Conservation (phyloP, 2,888 invertebrate species). For the Oeneis ivallda region DNA sequence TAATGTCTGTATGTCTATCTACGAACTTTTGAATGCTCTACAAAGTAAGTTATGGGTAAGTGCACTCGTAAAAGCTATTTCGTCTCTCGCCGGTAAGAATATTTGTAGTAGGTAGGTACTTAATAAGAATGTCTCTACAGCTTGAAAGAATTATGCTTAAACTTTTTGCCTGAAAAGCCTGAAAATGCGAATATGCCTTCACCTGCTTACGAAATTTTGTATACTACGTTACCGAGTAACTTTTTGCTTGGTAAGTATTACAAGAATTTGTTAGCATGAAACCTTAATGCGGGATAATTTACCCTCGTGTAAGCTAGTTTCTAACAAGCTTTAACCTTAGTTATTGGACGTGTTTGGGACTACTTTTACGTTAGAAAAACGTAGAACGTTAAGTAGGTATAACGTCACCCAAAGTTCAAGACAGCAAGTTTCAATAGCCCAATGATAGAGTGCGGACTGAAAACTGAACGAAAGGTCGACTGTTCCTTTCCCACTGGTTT, state of each 20-base stretch:
- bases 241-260: not conserved
- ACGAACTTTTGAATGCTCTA: not conserved
- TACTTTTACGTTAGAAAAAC: too few species aligned
- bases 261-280: constrained; percentile 2
- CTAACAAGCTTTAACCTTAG: not conserved
- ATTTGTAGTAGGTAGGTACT: not conserved
- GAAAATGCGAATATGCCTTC: constrained; percentile 3
- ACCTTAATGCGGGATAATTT: not conserved
- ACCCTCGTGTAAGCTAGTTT: not conserved
- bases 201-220: constrained; percentile 9
- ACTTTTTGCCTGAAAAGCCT: constrained; percentile 13
- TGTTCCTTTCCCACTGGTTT: too few species aligned
- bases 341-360: not conserved
- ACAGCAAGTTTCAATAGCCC: too few species aligned
- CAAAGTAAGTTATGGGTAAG: too few species aligned
- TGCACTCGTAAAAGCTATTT: not conserved
- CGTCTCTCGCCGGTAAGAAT: not conserved
- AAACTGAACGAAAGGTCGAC: too few species aligned
- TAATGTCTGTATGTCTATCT: too few species aligned
- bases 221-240: not conserved
- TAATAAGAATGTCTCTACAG: constrained; percentile 17
- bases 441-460: too few species aligned
- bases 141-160: constrained; percentile 11
- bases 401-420: too few species aligned
- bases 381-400: too few species aligned